Percentiles rank a stretch among this genome's conserved stretches.
These are phyloP conservation scores for Chrysocyon brachyurus DNA, from an alignment of 2,797 vertebrate genomes.

Conservation along the genomic window DNA sequence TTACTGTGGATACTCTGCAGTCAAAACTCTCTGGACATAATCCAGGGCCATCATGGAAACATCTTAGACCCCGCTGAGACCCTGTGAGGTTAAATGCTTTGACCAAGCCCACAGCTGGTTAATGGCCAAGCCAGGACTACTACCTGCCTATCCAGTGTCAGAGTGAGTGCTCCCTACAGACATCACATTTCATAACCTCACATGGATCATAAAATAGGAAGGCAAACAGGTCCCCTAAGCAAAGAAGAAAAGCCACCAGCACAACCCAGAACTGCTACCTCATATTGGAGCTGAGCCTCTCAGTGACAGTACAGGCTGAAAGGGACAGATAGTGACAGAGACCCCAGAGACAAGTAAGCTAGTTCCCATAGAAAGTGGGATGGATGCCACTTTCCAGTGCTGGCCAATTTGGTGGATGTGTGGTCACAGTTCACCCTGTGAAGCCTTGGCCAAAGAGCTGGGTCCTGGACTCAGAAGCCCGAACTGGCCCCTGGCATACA, in stretches of 20 bases:
- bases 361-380: background rate
- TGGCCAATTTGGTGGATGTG: background rate
- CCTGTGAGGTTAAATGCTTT: background rate
- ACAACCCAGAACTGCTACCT: background rate
- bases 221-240: background rate
- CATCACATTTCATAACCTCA: background rate
- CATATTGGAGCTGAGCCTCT: fast-evolving
- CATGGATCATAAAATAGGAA: background rate
- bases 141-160: background rate
- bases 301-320: background rate
- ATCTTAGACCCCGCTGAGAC: background rate
- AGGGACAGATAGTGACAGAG: background rate
- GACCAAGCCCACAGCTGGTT: background rate
- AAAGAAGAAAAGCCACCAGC: background rate
- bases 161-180: background rate
- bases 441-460: background rate
- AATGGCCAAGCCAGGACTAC: background rate
- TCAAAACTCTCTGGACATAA: background rate
- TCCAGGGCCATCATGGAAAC: background rate
- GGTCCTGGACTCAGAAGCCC: background rate
- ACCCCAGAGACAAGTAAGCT: background rate
- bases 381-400: background rate
- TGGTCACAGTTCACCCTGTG: background rate
- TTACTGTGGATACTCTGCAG: background rate
- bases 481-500: background rate